Percentiles rank a stretch among this genome's conserved stretches.
Evolutionary conservation across 2,113 vertebrate species (phyloP).

Genomic region (Perccottus glenii): DNA sequence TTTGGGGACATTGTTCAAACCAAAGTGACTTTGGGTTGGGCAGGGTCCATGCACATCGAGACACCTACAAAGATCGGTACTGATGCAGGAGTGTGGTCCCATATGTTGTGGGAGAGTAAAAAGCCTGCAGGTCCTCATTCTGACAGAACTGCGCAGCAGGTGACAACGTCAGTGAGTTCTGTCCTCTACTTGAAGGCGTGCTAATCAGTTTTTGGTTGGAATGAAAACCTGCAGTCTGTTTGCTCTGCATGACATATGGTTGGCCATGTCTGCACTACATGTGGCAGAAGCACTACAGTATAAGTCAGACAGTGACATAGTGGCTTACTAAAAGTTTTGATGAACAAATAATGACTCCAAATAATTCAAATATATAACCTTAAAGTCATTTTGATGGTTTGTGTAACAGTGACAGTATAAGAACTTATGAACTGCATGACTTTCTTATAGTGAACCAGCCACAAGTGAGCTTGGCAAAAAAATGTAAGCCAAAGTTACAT

Average conservation of each 20-base stretch:
- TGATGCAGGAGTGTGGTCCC: constrained; percentile 7
- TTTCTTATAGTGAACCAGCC: too few species aligned
- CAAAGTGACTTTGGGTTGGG: constrained; percentile 40
- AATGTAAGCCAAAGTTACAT: too few species aligned
- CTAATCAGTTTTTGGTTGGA: constrained; percentile 40
- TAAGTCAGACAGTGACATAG: constrained; percentile 8
- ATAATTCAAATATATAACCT: neutral
- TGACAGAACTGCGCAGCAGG: constrained; percentile 39
- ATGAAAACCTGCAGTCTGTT: constrained; percentile 15
- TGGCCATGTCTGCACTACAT: constrained; percentile 1
- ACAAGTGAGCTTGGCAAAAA: too few species aligned
- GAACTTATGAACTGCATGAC: too few species aligned
- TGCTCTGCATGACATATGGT: constrained; percentile 2
- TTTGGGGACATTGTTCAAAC: constrained; percentile 4
- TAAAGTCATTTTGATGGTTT: too few species aligned
- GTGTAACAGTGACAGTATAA: too few species aligned
- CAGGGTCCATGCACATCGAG: constrained; percentile 15
- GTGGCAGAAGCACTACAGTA: constrained; percentile 1
- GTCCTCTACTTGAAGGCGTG: constrained; percentile 29
- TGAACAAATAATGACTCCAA: neutral
- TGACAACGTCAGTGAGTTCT: constrained; percentile 26
- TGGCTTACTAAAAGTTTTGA: neutral
- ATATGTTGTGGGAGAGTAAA: constrained; percentile 26
- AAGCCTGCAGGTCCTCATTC: constrained; percentile 36
- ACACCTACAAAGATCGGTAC: constrained; percentile 12